phyloP scores from a whole-genome alignment of 2,888 invertebrate genomes.

The Bembecia ichneumoniformis region DNA sequence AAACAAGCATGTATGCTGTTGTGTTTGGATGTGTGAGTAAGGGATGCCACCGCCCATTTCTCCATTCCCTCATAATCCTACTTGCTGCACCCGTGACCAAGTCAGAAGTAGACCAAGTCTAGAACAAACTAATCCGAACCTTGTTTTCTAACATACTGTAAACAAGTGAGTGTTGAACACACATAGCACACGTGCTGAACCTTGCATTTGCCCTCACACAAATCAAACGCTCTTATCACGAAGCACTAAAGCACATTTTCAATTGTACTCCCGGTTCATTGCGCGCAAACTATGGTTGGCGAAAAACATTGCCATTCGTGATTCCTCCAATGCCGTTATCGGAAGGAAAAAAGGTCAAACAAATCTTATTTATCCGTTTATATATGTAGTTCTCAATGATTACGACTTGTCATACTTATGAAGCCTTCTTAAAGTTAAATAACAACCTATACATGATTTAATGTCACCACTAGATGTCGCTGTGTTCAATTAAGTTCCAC shows the following conservation, averaged over 20 bases:
- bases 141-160: not conserved
- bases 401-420: too few relatives aligned
- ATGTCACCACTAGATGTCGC: too few relatives aligned
- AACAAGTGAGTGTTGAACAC: not conserved
- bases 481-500: too few relatives aligned
- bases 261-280: not conserved
- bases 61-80: too few relatives aligned
- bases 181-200: not conserved
- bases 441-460: too few relatives aligned
- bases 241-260: not conserved
- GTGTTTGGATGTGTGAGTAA: too few relatives aligned
- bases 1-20: too few relatives aligned
- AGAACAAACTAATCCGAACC: not conserved
- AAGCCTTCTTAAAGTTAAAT: too few relatives aligned
- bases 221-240: not conserved
- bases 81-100: too few relatives aligned
- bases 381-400: not conserved
- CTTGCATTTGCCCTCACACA: not conserved
- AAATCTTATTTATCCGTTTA: constrained; percentile 10
- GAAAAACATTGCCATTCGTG: constrained; percentile 20
- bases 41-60: too few relatives aligned
- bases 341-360: constrained; percentile 38
- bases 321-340: constrained; percentile 26
- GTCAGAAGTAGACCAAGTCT: too few relatives aligned
- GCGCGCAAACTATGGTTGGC: not conserved